Conservation (phyloP, 2,113 vertebrate species). For the Scortum barcoo region DNA sequence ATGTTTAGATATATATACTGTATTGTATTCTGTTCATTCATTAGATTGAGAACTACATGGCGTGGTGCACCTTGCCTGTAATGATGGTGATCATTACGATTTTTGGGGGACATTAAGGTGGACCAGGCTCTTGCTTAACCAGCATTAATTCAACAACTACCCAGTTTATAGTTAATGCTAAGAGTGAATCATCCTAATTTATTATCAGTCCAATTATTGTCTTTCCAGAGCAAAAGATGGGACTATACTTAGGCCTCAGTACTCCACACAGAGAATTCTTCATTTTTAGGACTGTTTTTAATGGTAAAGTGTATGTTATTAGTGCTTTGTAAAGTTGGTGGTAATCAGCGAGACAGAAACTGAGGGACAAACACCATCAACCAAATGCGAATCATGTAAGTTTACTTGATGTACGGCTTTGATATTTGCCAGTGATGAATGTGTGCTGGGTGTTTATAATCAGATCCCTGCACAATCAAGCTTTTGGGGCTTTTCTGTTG, state of each 20-base stretch:
- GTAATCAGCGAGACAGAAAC: conserved; percentile 15
- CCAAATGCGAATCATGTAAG: conserved; percentile 44
- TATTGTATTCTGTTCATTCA: background rate
- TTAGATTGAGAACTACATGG: background rate
- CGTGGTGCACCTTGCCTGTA: background rate
- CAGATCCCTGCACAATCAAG: conserved; percentile 43
- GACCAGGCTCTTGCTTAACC: no score
- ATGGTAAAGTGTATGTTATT: conserved; percentile 27
- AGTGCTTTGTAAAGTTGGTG: conserved; percentile 32
- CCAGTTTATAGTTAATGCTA: background rate
- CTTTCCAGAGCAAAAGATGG: conserved; percentile 33
- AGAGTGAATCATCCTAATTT: conserved; percentile 60
- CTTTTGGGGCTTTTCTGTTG: conserved; percentile 34
- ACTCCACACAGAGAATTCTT: conserved; percentile 14
- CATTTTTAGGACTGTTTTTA: conserved; percentile 34
- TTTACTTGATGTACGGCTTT: conserved; percentile 64
- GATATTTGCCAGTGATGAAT: conserved; percentile 73
- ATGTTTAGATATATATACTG: background rate
- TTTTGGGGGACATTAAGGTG: background rate
- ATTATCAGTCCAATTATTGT: conserved; percentile 64
- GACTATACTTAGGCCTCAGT: conserved; percentile 27
- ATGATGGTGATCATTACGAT: background rate
- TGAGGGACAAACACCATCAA: conserved; percentile 38
- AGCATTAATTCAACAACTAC: background rate
- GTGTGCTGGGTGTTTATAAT: conserved; percentile 39